Evolutionary conservation across 2,888 invertebrate species (phyloP), one percentile per base, ranked within the genome.

Genomic region (Hololepta plana): DNA sequence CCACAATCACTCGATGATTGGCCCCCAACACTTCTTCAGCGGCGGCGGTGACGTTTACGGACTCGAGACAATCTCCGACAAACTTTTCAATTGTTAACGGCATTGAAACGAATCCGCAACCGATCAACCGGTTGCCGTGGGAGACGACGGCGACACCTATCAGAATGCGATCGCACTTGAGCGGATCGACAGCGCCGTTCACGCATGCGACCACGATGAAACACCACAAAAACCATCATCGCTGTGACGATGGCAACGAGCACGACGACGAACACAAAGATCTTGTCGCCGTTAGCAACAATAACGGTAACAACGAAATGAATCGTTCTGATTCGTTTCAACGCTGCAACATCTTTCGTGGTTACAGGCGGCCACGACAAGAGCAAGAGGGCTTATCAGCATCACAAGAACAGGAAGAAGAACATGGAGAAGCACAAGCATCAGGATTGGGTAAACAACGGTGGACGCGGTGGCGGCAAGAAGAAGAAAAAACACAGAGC

Each of bases 381-480:
- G 12, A 41, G 41, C 27, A 40, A 34, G 28, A 45, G 45, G 31
- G 42, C 51, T 27, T 43, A 45, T 25, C 47, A 42, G 24, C 48
- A 55, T 23, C 50, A 47, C 40, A 53, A 50, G 28, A 49, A 51
- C 26, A 55, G 53, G 43, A 77, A 79, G 40, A 79, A 75, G 51
- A 79, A 77, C 48, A 69, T 70, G 39, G 74, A 76, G 45, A 77
- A 77, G 44, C 76, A 77, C 40, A 79, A 77, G 49, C 75, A 76
- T 44, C 79, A 77, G 57, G 74, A 77, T 38, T 59, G 71, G 12
- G 73, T 22, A n/a, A n/a, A n/a, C n/a, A n/a, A n/a, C n/a, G n/a
- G n/a, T n/a, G n/a, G n/a, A n/a, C n/a, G n/a, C n/a, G n/a, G n/a
- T n/a, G n/a, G 17, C n/a, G 7, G 17, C 12, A 75, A 76, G 42